These are phyloP conservation scores for Asteroscopus sphinx DNA, from an alignment of 2,888 invertebrate genomes.

Conservation along the genomic window DNA sequence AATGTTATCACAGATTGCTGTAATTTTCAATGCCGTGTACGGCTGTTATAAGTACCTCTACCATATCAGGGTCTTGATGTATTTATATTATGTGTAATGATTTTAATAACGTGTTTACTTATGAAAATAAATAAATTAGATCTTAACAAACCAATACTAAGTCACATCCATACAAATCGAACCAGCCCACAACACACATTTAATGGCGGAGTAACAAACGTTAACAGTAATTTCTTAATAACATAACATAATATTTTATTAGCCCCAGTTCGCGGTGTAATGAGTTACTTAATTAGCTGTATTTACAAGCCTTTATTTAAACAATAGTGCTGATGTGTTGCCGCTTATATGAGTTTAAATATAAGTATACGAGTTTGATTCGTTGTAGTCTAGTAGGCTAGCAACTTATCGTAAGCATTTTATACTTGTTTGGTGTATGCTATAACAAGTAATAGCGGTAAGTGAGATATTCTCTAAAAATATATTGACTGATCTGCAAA, in stretches of 20 bases:
- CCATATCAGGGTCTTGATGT: no score
- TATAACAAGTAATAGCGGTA: no score
- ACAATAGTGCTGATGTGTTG: constrained; percentile 69
- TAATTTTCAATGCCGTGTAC: no score
- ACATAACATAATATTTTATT: constrained; percentile 86
- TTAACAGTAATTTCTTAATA: constrained; percentile 84
- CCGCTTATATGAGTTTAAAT: constrained; percentile 9
- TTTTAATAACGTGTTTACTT: no score
- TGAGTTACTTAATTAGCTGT: constrained; percentile 87
- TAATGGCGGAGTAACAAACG: constrained; percentile 76
- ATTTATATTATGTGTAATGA: no score
- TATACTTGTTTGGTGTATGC: no score
- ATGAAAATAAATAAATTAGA: no score
- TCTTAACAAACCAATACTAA: background rate
- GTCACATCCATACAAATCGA: constrained; percentile 67
- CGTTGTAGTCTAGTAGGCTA: background rate
- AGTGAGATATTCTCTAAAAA: no score
- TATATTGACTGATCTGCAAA: no score
- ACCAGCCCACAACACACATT: constrained; percentile 62
- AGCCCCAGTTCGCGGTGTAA: constrained; percentile 79
- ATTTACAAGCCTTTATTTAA: constrained; percentile 67
- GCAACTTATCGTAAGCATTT: background rate
- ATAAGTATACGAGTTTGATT: background rate
- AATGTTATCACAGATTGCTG: no score
- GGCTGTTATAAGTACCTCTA: no score